Base-by-base conservation (phyloP, 64 coral and sea anemone genomes). In the Acropora yongei region DNA sequence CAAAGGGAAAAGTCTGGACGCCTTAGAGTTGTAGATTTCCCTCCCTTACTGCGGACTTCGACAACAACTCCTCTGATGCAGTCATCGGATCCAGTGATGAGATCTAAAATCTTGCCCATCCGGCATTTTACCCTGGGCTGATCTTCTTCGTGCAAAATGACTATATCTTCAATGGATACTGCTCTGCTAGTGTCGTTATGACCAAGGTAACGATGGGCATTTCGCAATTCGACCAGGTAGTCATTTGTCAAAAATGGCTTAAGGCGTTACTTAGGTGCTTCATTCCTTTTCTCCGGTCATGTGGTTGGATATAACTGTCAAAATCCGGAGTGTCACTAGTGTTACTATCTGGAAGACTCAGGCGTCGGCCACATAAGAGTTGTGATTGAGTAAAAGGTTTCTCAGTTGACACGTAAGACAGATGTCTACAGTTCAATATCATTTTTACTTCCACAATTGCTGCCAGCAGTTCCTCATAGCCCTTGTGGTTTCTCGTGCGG, bases 361-460 rank as follows among this genome's bases (percentile, higher is more conserved):
- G 47, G 47, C n/a, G 49, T 55, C 49, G 76, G 6, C 76, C 78
- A 55, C 78, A 55, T 55, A 79, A 30, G 9, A 79, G 78, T 18
- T 57, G 77, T 30, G 78, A 79, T 39, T 14, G 48, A 19, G 78
- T 79, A 20, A 57, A n/a, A 14, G 49, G 78, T 57, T 84, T 58
- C 13, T 55, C 60, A 45, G 65, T 55, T 79, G 49, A 55, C 49
- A 57, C 18, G 19, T 57, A 85, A 20, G 58, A 69, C 41, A 86
- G 41, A 30, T 61, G 83, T 68, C 51, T 65, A 2, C 58, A 85
- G 57, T 85, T 85, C 19, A 78, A 8, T 41, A 53, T 66, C 55
- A 75, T 19, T 67, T 80, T 58, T 2, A 79, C 78, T 78, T 89
- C 42, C 10, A 79, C 58, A 79, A 88, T 39, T 61, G 53, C 73